These are phyloP conservation scores for Oceanodroma tethys DNA, from an alignment of 2,113 vertebrate species.

Conservation along the genomic window DNA sequence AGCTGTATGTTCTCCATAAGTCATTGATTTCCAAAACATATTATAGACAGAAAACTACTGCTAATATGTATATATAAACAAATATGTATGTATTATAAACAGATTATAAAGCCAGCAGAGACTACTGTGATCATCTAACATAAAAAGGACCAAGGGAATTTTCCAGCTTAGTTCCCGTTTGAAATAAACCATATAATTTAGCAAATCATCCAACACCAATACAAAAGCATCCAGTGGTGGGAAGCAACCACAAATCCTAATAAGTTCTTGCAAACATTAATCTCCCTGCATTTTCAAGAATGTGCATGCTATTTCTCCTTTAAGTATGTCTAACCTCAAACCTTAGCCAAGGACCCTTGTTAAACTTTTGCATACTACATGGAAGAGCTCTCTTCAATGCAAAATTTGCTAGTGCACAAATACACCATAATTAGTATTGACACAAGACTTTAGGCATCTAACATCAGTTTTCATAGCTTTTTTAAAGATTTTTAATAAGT, in stretches of 20 bases:
- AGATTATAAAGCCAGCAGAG: background rate
- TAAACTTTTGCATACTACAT: background rate
- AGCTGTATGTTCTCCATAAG: background rate
- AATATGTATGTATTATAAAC: too few relatives aligned
- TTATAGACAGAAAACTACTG: background rate
- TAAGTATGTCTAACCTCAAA: background rate
- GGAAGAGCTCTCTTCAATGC: background rate
- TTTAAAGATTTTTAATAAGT: background rate
- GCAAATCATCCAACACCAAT: background rate
- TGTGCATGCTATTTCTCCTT: background rate
- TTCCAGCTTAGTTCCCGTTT: background rate
- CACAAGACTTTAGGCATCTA: background rate
- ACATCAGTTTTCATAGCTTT: background rate
- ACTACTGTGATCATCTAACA: background rate
- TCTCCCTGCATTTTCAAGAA: background rate
- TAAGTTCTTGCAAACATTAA: background rate
- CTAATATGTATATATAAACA: too few relatives aligned
- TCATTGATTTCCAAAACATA: background rate
- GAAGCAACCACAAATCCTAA: background rate
- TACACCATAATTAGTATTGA: background rate
- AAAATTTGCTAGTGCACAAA: background rate
- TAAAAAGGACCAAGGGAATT: background rate
- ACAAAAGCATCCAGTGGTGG: background rate
- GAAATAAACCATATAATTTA: background rate
- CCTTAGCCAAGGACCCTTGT: background rate